These are phyloP conservation scores for Tromatobia lineatoria DNA, from an alignment of 2,888 invertebrate species.

Conservation along the genomic window DNA sequence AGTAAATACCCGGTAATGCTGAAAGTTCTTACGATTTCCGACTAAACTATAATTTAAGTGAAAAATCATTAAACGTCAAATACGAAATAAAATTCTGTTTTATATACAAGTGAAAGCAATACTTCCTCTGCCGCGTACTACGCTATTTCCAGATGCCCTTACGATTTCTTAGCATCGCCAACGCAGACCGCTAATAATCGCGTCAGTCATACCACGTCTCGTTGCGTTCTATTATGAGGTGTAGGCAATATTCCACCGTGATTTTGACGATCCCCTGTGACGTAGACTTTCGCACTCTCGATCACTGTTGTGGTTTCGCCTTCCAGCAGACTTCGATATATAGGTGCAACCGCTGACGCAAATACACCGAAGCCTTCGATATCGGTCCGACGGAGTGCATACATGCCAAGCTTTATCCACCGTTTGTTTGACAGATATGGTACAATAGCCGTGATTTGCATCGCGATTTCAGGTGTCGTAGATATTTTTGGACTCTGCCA, in stretches of 20 bases:
- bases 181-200: slow-evolving; percentile 17
- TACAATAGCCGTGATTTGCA: slow-evolving; percentile 69
- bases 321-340: background rate
- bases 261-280: too few species aligned
- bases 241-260: background rate
- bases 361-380: slow-evolving; percentile 66
- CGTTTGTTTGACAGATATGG: slow-evolving; percentile 76
- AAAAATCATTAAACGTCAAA: too few species aligned
- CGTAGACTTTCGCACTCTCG: slow-evolving; percentile 14
- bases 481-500: slow-evolving; percentile 58
- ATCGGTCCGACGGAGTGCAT: slow-evolving; percentile 37
- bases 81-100: background rate
- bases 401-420: slow-evolving; percentile 27
- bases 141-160: slow-evolving; percentile 46
- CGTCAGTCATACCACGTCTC: slow-evolving; percentile 18
- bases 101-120: background rate
- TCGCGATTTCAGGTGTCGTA: slow-evolving; percentile 54
- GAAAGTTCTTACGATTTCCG: background rate
- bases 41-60: background rate
- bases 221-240: slow-evolving; percentile 41
- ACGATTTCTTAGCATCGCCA: slow-evolving; percentile 33
- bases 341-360: slow-evolving; percentile 72
- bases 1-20: background rate
- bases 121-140: slow-evolving; percentile 21
- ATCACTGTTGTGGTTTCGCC: background rate